A percentile compares a stretch with the other conserved stretches of the same genome.
phyloP scores from a whole-genome alignment of 2,888 invertebrate genomes.

The Pristionchus mayeri region DNA sequence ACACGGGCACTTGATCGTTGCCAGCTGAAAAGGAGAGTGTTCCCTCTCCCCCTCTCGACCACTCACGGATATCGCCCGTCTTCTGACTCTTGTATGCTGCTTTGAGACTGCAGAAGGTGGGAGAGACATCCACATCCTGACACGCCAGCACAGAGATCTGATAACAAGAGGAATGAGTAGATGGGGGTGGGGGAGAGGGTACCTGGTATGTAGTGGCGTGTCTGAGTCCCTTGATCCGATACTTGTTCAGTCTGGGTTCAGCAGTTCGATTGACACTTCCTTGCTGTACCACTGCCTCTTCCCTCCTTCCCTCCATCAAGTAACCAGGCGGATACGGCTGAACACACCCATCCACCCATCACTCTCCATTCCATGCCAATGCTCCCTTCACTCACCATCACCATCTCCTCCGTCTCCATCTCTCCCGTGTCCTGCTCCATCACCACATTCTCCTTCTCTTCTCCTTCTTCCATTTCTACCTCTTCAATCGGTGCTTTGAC shows the following conservation, averaged over 20 bases:
- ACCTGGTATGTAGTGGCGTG: slow-evolving; percentile 70
- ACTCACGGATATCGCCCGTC: not conserved
- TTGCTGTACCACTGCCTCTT: too few relatives aligned
- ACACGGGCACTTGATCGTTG: slow-evolving; percentile 56
- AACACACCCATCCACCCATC: too few relatives aligned
- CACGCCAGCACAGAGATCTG: slow-evolving; percentile 68
- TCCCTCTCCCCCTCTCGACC: too few relatives aligned
- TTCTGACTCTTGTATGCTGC: slow-evolving; percentile 25
- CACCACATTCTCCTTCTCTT: not conserved
- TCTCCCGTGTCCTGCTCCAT: slow-evolving; percentile 14
- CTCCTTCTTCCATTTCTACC: too few relatives aligned
- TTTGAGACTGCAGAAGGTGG: slow-evolving; percentile 56
- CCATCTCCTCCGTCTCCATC: not conserved
- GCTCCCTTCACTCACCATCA: not conserved
- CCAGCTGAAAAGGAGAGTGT: slow-evolving; percentile 52
- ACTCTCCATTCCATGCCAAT: too few relatives aligned
- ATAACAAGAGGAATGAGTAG: not conserved
- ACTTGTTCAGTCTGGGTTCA: too few relatives aligned
- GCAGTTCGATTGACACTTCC: too few relatives aligned
- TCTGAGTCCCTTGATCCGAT: slow-evolving; percentile 61
- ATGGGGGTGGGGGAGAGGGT: not conserved
- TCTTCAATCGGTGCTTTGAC: slow-evolving; percentile 6
- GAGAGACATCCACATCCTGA: slow-evolving; percentile 61
- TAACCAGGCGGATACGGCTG: too few relatives aligned
- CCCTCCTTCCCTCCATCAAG: too few relatives aligned